These are phyloP conservation scores for Rhingia campestris DNA, from an alignment of 2,888 invertebrate species.

Conservation along the genomic window DNA sequence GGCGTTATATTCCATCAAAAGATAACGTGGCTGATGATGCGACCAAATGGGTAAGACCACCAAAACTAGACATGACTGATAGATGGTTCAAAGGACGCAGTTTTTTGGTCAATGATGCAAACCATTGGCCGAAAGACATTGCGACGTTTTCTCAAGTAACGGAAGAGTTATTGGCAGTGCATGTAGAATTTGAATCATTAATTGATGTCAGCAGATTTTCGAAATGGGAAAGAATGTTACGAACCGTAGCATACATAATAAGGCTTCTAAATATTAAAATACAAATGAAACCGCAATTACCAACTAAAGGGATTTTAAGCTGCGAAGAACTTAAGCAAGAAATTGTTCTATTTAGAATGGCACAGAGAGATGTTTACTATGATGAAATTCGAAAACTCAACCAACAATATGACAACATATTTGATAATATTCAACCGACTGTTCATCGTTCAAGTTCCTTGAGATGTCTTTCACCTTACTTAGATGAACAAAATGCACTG, in stretches of 20 bases:
- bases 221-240: neutral
- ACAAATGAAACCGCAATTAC: neutral
- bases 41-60: slow-evolving; percentile 10
- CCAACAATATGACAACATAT: neutral
- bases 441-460: slow-evolving; percentile 13
- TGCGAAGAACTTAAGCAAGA: neutral
- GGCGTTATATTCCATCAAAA: slow-evolving; percentile 20
- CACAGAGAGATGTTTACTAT: neutral
- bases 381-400: neutral
- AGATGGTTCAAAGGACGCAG: slow-evolving; percentile 1
- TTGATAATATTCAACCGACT: neutral
- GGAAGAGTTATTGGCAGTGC: no score
- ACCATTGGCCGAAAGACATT: neutral
- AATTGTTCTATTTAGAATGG: neutral
- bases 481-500: slow-evolving; percentile 38
- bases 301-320: neutral
- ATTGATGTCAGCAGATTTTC: slow-evolving; percentile 4
- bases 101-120: neutral
- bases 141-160: neutral
- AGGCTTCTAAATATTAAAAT: slow-evolving; percentile 4
- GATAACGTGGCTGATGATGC: slow-evolving; percentile 43
- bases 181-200: no score
- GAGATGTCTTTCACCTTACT: slow-evolving; percentile 30
- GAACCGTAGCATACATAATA: slow-evolving; percentile 7
- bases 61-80: neutral